A percentile compares a stretch with the other conserved stretches of the same genome.
phyloP scores from a whole-genome alignment of 1,140 invertebrate species.

The Druon quercuslanigerum region DNA sequence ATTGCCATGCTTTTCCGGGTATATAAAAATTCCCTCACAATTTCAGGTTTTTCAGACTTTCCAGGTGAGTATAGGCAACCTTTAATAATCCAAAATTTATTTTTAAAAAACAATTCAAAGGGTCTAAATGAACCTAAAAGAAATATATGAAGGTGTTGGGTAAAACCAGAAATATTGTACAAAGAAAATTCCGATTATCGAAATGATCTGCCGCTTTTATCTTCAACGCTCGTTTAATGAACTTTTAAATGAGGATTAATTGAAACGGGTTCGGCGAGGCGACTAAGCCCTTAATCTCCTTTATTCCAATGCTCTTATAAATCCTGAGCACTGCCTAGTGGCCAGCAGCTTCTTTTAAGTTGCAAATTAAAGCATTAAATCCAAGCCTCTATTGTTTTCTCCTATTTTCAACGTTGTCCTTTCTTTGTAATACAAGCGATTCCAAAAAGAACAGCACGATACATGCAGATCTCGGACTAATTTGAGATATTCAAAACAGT shows the following conservation, averaged over 20 bases:
- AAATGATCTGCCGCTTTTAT: constrained; percentile 44
- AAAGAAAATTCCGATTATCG: constrained; percentile 34
- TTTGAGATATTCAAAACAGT: not conserved
- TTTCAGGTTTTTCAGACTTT: too few relatives aligned
- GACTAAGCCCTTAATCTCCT: constrained; percentile 23
- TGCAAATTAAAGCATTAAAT: constrained; percentile 36
- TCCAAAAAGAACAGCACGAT: not conserved
- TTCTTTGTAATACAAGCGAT: not conserved
- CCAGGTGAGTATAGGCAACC: too few relatives aligned
- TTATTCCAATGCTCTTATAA: constrained; percentile 6
- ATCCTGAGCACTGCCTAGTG: not conserved
- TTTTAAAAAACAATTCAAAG: too few relatives aligned
- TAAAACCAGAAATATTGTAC: not conserved
- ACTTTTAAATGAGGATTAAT: constrained; percentile 19
- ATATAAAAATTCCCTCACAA: too few relatives aligned
- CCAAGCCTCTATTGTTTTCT: constrained; percentile 4
- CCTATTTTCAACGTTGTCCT: not conserved
- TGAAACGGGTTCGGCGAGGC: not conserved
- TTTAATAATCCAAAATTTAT: too few relatives aligned
- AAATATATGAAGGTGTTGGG: too few relatives aligned
- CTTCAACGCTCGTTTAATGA: constrained; percentile 16
- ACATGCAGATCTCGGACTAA: not conserved
- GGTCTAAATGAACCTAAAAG: too few relatives aligned
- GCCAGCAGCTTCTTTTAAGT: constrained; percentile 30
- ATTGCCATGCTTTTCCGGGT: too few relatives aligned